Evolutionary conservation across 2,888 invertebrate genomes (phyloP).

Genomic region (Dorcus parallelipipedus): DNA sequence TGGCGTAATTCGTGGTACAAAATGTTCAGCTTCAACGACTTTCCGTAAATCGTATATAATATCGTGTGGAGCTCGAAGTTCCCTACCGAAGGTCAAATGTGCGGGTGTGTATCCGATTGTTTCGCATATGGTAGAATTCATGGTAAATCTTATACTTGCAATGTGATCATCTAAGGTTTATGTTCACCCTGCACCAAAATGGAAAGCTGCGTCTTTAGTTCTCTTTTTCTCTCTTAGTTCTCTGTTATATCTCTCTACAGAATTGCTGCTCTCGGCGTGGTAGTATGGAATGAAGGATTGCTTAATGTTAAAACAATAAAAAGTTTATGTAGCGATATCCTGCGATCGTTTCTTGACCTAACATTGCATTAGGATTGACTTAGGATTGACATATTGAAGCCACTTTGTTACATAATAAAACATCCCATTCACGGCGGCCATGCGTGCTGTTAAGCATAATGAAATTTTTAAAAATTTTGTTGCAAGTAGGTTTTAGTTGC

Average conservation of each 20-base stretch:
- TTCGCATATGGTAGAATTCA: constrained; percentile 25
- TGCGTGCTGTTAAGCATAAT: too few relatives aligned
- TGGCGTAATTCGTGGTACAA: constrained; percentile 15
- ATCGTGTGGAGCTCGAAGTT: constrained; percentile 20
- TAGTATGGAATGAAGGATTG: constrained; percentile 31
- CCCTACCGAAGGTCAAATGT: constrained; percentile 31
- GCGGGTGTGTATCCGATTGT: constrained; percentile 20
- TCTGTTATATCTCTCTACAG: constrained; percentile 31
- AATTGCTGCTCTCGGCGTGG: constrained; percentile 39
- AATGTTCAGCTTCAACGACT: constrained; percentile 13
- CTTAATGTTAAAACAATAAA: not conserved
- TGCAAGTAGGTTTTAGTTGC: too few relatives aligned
- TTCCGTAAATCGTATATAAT: not conserved
- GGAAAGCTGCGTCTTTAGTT: constrained; percentile 31
- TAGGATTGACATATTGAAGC: too few relatives aligned
- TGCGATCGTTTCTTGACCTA: too few relatives aligned
- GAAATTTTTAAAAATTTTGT: too few relatives aligned
- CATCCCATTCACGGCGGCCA: too few relatives aligned
- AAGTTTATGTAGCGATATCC: too few relatives aligned
- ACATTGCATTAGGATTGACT: too few relatives aligned
- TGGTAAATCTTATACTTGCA: constrained; percentile 29
- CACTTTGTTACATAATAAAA: too few relatives aligned
- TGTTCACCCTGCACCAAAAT: constrained; percentile 30
- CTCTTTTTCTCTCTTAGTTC: constrained; percentile 24
- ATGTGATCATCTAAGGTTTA: constrained; percentile 26